Evolutionary conservation across 2,888 invertebrate species (phyloP), one percentile per base, ranked within the genome.

Genomic region (Rhagonycha fulva): DNA sequence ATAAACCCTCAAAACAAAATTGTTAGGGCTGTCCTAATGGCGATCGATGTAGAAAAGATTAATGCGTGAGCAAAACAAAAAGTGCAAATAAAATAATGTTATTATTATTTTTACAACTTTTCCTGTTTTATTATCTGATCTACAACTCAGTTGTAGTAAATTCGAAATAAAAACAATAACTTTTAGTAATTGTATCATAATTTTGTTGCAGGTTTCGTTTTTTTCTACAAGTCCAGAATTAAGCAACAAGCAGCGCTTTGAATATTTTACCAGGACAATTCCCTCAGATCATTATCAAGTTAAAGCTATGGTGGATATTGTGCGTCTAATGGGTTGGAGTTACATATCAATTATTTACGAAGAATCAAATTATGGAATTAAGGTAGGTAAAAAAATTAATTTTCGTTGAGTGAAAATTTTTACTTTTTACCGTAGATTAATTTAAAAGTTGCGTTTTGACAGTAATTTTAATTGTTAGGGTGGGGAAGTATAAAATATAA

Each of bases 261-360:
- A 98, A 85, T 98, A 95, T 88, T 98, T 98, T 89, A 94, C 96
- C 2, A 90, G 98, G 66, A 98, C 98, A 5, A 98, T 98, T 82
- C 98, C 98, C 1, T 97, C 97, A 0, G 98, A 98, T 87, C 95
- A 95, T 85, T 95, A 97, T 87, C 98, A 98, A 88, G 96, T 96
- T 3, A 94, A 96, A 83, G 98, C 96, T 0, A 98, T 98, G 96
- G 96, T 98, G 19, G 96, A 97, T 85, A 96, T 98, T 81, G 95
- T 98, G 14, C 92, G 92, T 83, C 90, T 91, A 81, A 92, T 98
- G 89, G 92, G 93, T 68, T 98, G 98, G 98, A 96, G 95, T 79
- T 98, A 98, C 88, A 95, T 98, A 19, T 97, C 97, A 71, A 96
- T 98, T 82, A 94, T 98, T 80, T 98, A 98, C 86, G 98, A 98